These are phyloP conservation scores for Hydrochoerus hydrochaeris DNA, from an alignment of 2,113 vertebrate genomes.

Conservation along the genomic window DNA sequence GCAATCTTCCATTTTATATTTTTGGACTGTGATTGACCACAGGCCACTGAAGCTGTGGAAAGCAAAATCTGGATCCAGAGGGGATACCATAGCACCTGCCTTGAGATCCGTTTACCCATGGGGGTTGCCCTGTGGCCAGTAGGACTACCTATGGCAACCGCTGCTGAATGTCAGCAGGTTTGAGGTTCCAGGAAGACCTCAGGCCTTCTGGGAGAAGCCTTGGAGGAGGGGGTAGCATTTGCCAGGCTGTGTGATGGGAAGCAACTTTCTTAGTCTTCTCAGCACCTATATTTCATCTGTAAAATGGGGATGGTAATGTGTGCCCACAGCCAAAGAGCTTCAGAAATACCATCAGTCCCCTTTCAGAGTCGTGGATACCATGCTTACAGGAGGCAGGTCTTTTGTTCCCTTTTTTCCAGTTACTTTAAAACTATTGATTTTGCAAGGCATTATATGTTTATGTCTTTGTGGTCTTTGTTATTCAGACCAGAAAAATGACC, in stretches of 20 bases:
- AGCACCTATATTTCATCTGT: neutral
- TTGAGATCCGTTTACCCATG: neutral
- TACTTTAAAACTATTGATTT: conserved; percentile 31
- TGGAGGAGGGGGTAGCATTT: neutral
- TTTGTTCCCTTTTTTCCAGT: neutral
- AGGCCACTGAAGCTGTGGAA: neutral
- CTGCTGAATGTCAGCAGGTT: neutral
- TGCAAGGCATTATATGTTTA: neutral
- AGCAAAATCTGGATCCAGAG: neutral
- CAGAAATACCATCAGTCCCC: neutral
- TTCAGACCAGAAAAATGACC: neutral
- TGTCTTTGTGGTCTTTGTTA: conserved; percentile 10
- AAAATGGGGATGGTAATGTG: neutral
- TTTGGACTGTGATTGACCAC: neutral
- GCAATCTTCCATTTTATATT: neutral
- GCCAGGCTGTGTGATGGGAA: neutral
- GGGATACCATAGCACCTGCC: neutral
- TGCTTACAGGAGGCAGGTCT: neutral
- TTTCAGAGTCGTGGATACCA: neutral
- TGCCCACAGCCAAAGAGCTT: neutral
- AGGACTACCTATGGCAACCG: neutral
- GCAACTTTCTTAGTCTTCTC: neutral
- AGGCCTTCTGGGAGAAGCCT: neutral
- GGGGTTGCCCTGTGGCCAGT: neutral
- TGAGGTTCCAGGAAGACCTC: neutral